Evolutionary conservation across 2,888 invertebrate species (phyloP).

Genomic region (Vesta saturnalis): DNA sequence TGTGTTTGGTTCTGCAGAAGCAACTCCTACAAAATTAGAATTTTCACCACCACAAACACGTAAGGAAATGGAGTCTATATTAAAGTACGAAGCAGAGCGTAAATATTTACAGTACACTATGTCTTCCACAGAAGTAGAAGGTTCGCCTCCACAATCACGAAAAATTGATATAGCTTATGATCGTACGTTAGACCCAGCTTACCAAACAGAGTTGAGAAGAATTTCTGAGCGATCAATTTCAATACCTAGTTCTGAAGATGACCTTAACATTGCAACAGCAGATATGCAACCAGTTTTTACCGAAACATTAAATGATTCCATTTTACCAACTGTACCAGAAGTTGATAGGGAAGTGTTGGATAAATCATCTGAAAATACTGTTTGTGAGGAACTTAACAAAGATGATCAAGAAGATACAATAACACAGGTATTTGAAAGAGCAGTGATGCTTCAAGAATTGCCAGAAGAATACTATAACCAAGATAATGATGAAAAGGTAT

Average conservation of each 20-base stretch:
- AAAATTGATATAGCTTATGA: constrained; percentile 71
- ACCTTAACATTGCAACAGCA: constrained; percentile 68
- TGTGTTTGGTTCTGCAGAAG: constrained; percentile 80
- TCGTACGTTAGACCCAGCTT: constrained; percentile 70
- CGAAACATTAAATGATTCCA: constrained; percentile 51
- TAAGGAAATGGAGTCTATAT: constrained; percentile 78
- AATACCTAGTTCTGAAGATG: constrained; percentile 80
- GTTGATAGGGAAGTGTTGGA: constrained; percentile 54
- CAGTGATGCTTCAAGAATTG: constrained; percentile 44
- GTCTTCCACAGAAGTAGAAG: constrained; percentile 82
- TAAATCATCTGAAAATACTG: constrained; percentile 57
- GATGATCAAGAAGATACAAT: constrained; percentile 25
- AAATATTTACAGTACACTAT: constrained; percentile 69
- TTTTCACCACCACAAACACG: constrained; percentile 81
- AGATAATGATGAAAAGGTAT: constrained; percentile 55
- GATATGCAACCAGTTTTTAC: constrained; percentile 63
- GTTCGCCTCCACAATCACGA: constrained; percentile 78
- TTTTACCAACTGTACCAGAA: constrained; percentile 54
- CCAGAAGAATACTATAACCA: constrained; percentile 49
- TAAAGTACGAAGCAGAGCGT: constrained; percentile 77
- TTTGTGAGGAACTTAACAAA: constrained; percentile 63
- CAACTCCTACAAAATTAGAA: constrained; percentile 75
- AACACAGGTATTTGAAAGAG: constrained; percentile 40
- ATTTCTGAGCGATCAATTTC: constrained; percentile 80
- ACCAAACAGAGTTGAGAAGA: constrained; percentile 72